Evolutionary conservation across 2,797 vertebrate species (phyloP), one percentile per base, ranked within the genome.

Genomic region (Pygocentrus nattereri): DNA sequence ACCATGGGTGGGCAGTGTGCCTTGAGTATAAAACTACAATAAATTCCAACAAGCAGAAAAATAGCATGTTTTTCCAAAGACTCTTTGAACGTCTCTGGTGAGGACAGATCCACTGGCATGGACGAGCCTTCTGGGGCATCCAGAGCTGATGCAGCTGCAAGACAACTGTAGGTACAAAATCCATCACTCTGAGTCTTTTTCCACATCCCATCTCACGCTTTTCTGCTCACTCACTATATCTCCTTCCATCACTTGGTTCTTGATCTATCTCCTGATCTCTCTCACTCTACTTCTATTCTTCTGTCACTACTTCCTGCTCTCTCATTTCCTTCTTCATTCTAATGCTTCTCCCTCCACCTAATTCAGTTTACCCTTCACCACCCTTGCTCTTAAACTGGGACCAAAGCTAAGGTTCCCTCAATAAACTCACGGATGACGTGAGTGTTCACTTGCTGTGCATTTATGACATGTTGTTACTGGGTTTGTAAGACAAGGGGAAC

Each of bases 101-200:
- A 80, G 74, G 47, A 73, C 69, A 84, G 76, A 81, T 81, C 64
- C 30, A 76, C 85, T 86, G 81, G 81, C 85, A 83, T 68, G 81
- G 80, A 31, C 31, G 27, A 62, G 76, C 54, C 30, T 54, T 31
- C 21, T 16, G 49, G 47, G 72, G 50, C 65, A 52, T 56, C 34
- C 70, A 80, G 77, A 78, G 71, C 10, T 70, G 58, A 75, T 58
- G 81, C 18, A 74, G 23, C 56, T 67, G 80, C 72, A 67, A 25
- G 72, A 50, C 62, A 12, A 44, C 47, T 76, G 23, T 68, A 70
- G 62, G 31, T 73, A 62, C 41, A 65, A 71, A 82, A 74, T 54
- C 76, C 67, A 78, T 87, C 54, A 69, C 4, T 70, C 21, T 3
- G 19, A 74, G 38, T 58, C 23, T 31, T 65, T 52, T 76, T 50